Evolutionary conservation across 2,797 vertebrate species (phyloP).

Genomic region (Petrocephalus sullivani): DNA sequence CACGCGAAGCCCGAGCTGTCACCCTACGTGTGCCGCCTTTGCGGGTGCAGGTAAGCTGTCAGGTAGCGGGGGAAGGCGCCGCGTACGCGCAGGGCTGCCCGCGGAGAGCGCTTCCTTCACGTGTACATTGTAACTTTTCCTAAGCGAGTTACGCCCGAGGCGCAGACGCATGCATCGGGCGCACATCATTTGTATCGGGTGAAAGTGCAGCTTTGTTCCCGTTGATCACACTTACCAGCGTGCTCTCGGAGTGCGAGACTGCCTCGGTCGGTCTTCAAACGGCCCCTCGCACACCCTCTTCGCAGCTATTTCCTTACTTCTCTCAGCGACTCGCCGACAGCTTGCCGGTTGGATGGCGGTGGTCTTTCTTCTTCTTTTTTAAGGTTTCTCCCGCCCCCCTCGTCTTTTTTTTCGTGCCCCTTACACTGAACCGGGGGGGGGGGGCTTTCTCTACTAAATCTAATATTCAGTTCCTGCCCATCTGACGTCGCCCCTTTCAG

Average conservation of each 20-base stretch:
- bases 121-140: neutral
- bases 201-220: neutral
- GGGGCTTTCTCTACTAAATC: conserved; percentile 1
- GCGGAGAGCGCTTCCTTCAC: neutral
- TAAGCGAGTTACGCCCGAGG: neutral
- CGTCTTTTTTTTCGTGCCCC: conserved; percentile 21
- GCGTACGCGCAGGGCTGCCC: neutral
- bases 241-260: neutral
- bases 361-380: conserved; percentile 17
- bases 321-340: neutral
- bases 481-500: conserved; percentile 18
- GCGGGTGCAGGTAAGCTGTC: neutral
- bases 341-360: neutral
- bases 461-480: conserved; percentile 18
- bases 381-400: conserved; percentile 19
- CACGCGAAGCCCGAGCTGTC: neutral
- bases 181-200: neutral
- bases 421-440: conserved; percentile 11
- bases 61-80: neutral
- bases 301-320: neutral
- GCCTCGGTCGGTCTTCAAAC: neutral
- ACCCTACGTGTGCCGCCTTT: neutral
- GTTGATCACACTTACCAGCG: conserved; percentile 2
- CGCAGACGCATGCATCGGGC: neutral
- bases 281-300: neutral